A percentile compares a stretch with the other conserved stretches of the same genome.
These are phyloP conservation scores for Camponotus fellah DNA, from an alignment of 2,888 invertebrate species.

Conservation along the genomic window DNA sequence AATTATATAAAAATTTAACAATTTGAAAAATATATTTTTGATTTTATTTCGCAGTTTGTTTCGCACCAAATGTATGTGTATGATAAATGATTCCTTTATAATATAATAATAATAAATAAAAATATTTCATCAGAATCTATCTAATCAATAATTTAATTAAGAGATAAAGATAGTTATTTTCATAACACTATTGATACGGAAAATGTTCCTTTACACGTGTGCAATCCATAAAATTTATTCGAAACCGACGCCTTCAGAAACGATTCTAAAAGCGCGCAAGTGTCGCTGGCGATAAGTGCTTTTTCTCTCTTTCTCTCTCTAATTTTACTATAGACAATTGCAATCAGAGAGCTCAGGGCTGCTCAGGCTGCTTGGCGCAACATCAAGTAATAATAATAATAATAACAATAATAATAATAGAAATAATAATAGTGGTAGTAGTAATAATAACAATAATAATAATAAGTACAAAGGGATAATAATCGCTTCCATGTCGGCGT, in stretches of 20 bases:
- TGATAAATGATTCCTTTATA: not conserved
- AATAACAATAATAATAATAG: slow-evolving; percentile 9
- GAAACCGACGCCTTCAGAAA: not conserved
- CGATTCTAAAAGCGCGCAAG: not conserved
- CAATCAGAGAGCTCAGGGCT: slow-evolving; percentile 1
- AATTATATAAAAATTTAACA: not conserved
- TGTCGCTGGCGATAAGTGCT: not conserved
- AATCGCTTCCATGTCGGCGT: slow-evolving; percentile 7
- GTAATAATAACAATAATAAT: slow-evolving; percentile 5
- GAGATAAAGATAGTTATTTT: not conserved
- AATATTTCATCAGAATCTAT: not conserved
- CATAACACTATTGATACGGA: not conserved
- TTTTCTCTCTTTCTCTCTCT: not conserved
- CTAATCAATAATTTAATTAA: not conserved
- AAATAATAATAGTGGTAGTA: not conserved
- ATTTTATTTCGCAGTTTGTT: not conserved
- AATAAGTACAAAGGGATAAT: slow-evolving; percentile 15
- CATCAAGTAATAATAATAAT: slow-evolving; percentile 15
- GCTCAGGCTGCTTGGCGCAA: not conserved
- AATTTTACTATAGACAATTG: not conserved
- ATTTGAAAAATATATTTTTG: not conserved
- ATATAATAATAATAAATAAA: slow-evolving; percentile 1
- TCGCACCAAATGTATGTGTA: not conserved
- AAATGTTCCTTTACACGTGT: not conserved
- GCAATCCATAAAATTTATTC: not conserved